A percentile compares a stretch with the other conserved stretches of the same genome.
These are phyloP conservation scores for Pedicia rivosa DNA, from an alignment of 2,888 invertebrate genomes.

Conservation along the genomic window DNA sequence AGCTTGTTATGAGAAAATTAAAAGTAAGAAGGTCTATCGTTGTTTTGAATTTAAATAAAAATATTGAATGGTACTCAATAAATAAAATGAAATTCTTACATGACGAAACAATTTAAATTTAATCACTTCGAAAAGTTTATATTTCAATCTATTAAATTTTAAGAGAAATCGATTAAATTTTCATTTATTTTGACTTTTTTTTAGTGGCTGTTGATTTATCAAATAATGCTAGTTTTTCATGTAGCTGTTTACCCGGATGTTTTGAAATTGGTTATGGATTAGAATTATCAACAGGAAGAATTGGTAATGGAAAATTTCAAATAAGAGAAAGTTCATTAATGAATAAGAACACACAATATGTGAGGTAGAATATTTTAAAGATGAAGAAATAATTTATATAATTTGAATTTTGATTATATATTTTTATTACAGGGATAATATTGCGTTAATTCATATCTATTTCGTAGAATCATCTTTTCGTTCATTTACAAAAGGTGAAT, in stretches of 20 bases:
- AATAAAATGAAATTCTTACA: too few relatives aligned
- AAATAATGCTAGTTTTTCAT: slow-evolving; percentile 6
- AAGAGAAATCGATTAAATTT: too few relatives aligned
- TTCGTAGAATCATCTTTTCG: slow-evolving; percentile 55
- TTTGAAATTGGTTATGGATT: slow-evolving; percentile 53
- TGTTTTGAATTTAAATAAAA: too few relatives aligned
- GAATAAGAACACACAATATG: slow-evolving; percentile 21
- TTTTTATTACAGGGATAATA: slow-evolving; percentile 39
- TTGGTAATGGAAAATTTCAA: slow-evolving; percentile 31
- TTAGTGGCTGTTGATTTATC: slow-evolving; percentile 2
- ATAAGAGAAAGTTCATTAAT: slow-evolving; percentile 23
- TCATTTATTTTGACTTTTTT: too few relatives aligned
- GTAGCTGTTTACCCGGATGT: slow-evolving; percentile 56
- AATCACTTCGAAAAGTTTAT: too few relatives aligned
- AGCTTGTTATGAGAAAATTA: slow-evolving; percentile 37
- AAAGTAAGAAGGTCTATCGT: too few relatives aligned
- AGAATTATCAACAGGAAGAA: slow-evolving; percentile 40
- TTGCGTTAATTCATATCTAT: slow-evolving; percentile 57
- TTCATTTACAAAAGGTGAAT: slow-evolving; percentile 55
- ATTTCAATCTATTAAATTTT: too few relatives aligned
- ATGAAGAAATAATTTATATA: too few relatives aligned
- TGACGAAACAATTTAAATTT: too few relatives aligned
- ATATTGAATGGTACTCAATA: too few relatives aligned
- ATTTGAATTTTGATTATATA: too few relatives aligned
- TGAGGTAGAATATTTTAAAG: too few relatives aligned